Percentiles rank a stretch among this genome's conserved stretches.
Evolutionary conservation across 1,140 invertebrate species (phyloP).

Genomic region (Cydia pomonella): DNA sequence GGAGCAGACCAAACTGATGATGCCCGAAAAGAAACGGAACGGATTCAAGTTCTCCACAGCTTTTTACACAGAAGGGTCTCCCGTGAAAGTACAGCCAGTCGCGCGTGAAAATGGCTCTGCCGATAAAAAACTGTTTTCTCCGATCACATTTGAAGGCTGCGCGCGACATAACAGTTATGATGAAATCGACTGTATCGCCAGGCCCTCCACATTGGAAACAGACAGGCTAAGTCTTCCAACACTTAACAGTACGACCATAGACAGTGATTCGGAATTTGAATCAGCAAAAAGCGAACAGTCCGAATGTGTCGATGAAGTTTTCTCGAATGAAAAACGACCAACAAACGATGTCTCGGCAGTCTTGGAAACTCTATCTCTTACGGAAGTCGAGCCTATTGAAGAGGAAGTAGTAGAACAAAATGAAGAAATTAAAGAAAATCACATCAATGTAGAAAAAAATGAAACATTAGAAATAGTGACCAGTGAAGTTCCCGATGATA

Average conservation of each 20-base stretch:
- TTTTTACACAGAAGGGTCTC: slow-evolving; percentile 68
- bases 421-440: slow-evolving; percentile 39
- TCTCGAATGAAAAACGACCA: slow-evolving; percentile 45
- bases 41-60: slow-evolving; percentile 71
- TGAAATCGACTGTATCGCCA: slow-evolving; percentile 61
- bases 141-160: slow-evolving; percentile 80
- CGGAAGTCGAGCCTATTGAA: slow-evolving; percentile 56
- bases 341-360: slow-evolving; percentile 55
- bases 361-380: slow-evolving; percentile 63
- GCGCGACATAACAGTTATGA: slow-evolving; percentile 70
- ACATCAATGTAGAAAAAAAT: slow-evolving; percentile 36
- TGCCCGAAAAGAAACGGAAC: slow-evolving; percentile 66
- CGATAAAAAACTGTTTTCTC: slow-evolving; percentile 73
- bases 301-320: slow-evolving; percentile 42
- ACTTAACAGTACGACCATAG: slow-evolving; percentile 48
- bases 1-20: slow-evolving; percentile 57
- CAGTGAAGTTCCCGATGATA: slow-evolving; percentile 58
- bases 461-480: slow-evolving; percentile 58
- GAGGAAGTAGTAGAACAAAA: slow-evolving; percentile 41
- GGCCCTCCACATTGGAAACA: slow-evolving; percentile 42
- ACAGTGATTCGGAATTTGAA: slow-evolving; percentile 76
- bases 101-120: slow-evolving; percentile 73
- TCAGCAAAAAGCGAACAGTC: slow-evolving; percentile 73
- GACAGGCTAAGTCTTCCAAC: slow-evolving; percentile 54
- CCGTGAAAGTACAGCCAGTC: slow-evolving; percentile 70